Evolutionary conservation across 64 coral and sea anemone genomes (phyloP), one percentile per base, ranked within the genome.

Genomic region (Acropora tenuis): DNA sequence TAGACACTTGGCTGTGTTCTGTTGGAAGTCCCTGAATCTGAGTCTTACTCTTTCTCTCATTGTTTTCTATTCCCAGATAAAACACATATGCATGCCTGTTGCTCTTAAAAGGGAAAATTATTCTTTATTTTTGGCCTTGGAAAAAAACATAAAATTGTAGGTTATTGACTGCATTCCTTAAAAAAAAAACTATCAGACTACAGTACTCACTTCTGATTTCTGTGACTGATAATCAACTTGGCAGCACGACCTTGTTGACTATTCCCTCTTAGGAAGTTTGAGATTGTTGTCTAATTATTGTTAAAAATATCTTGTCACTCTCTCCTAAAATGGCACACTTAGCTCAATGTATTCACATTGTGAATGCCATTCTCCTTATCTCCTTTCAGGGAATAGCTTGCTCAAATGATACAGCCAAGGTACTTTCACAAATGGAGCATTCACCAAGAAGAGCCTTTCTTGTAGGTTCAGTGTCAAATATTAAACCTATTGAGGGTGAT

Each of bases 391-490:
- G 82, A 19, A 85, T 85, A 47, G 67, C 82, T 45, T 69, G 82
- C 82, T 85, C 82, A 9, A 49, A 18, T 50, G 67, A 85, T 44
- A 69, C 82, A 85, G 59, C 59, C 12, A 85, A 85, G 44, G 59
- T 44, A 85, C 82, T 85, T 15, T 66, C 45, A 44, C 41, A 85
- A 85, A 72, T 69, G 45, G 67, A 68, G 40, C 42, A 16, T 80
- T 6, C 78, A 20, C 78, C 78, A 80, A 80, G 78, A 30, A 30
- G 13, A 19, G 41, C 82, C 18, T 63, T 81, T 81, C 79, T 81
- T 10, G 12, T 81, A 9, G 79, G 79, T 69, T 85, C 82, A 69
- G 6, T 19, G 8, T 85, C 82, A 85, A 85, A 85, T 17, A 68
- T 85, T n/a, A 85, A 85, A 40, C 59, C 82, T 85, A 3, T 85